Percentiles rank a stretch among this genome's conserved stretches.
Conservation (phyloP, 1,140 invertebrate species). For the Pseudachorutes palmiensis region DNA sequence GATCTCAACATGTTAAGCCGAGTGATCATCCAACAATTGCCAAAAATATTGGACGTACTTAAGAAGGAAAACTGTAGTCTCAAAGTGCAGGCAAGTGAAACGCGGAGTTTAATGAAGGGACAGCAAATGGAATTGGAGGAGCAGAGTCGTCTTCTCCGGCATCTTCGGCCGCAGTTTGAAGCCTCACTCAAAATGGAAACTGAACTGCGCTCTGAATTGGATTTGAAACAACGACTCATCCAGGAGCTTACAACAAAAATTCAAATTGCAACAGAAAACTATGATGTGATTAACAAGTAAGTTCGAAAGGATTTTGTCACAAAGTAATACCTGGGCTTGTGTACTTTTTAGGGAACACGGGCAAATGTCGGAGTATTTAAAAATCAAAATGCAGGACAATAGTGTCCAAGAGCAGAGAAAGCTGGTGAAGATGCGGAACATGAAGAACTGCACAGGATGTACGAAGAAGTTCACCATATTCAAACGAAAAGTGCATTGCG, state of each 20-base stretch:
- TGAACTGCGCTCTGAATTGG: conserved; percentile 23
- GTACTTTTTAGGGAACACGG: conserved; percentile 10
- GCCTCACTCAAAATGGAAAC: conserved; percentile 13
- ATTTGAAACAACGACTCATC: conserved; percentile 20
- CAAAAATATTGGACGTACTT: conserved; percentile 25
- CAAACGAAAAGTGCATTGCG: conserved; percentile 11
- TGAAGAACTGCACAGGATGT: not conserved
- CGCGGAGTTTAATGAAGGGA: conserved; percentile 10
- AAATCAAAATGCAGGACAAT: not conserved
- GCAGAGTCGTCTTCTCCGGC: conserved; percentile 5
- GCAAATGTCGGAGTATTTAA: not conserved
- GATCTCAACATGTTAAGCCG: conserved; percentile 26
- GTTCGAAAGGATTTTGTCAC: too few species aligned
- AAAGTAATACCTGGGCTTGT: too few species aligned
- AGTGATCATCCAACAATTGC: conserved; percentile 33
- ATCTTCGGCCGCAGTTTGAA: conserved; percentile 19
- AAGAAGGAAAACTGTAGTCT: conserved; percentile 28
- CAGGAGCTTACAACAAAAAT: conserved; percentile 29
- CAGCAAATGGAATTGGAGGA: conserved; percentile 13
- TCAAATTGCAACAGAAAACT: conserved; percentile 15
- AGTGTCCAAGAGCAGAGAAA: not conserved
- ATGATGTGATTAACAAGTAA: conserved; percentile 12
- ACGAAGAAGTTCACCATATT: conserved; percentile 3
- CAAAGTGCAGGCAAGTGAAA: conserved; percentile 1
- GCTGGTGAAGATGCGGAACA: not conserved